Base-by-base conservation (phyloP, 2,113 vertebrate species). In the Hypanus sabinus region DNA sequence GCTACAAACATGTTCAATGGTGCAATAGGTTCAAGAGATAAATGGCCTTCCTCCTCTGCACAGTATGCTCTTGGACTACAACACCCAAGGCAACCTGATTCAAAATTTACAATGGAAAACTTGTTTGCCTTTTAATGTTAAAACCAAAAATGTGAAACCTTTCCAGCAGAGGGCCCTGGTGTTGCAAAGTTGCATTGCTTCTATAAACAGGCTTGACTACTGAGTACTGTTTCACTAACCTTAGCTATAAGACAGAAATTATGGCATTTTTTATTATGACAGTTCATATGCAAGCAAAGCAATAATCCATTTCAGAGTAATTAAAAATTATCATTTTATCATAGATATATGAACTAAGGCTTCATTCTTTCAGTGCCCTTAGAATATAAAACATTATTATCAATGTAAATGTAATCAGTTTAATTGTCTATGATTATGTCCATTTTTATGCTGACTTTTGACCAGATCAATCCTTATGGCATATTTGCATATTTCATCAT, bases 131-230 rank as follows among this genome's bases (percentile, higher is more conserved):
- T 65, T 65, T 65, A 65, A 10, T 65, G 33, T 65, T 65, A 9
- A 18, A 7, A 33, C 16, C 7, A n/a, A 65, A 65, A 20, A 7
- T 90, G 16, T 3, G 3, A 2, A 65, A 5, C 62, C 5, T 75
- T 93, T 93, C 91, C 91, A 93, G 90, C 91, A 93, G 91, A 70
- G 68, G 68, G 91, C 91, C 91, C 91, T 55, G 5, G 36, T 93
- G 68, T n/a, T 71, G 38, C 24, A 20, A 71, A 71, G 33, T 92
- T 71, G 65, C 68, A 71, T 12, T 70, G 16, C 71, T 22, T 73
- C 18, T 22, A 73, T 4, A 73, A 22, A 20, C 71, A 70, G 68
- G 18, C 71, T 62, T 33, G 60, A 9, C 27, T 83, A 55, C 80
- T 24, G 6, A 20, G 22, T 24, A 55, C 2, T 85, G 24, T 11